Conservation (phyloP, 2,113 vertebrate species). For the Sceloporus undulatus region DNA sequence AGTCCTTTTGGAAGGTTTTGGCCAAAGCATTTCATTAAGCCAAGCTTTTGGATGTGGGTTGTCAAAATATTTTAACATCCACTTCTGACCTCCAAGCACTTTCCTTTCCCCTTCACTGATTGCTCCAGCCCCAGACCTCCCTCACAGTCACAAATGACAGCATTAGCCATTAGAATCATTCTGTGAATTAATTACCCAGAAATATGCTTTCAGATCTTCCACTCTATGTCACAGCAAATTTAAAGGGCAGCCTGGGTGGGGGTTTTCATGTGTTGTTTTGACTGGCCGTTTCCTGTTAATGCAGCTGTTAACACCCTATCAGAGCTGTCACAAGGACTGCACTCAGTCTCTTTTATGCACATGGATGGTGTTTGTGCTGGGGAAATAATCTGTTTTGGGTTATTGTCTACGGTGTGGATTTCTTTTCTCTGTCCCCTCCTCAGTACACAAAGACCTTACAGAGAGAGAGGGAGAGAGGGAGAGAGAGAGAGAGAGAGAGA, state of each 20-base stretch:
- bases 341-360: slow-evolving; percentile 2
- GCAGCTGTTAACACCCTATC: slow-evolving; percentile 41
- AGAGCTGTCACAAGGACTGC: rapidly evolving
- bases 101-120: slow-evolving; percentile 63
- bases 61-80: slow-evolving; percentile 79
- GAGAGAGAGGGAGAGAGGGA: not conserved
- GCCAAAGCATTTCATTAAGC: slow-evolving; percentile 72
- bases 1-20: slow-evolving; percentile 66
- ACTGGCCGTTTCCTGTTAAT: slow-evolving; percentile 61
- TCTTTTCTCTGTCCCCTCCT: no score
- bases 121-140: slow-evolving; percentile 62
- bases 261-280: slow-evolving; percentile 59
- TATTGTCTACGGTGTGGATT: no score
- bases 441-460: not conserved
- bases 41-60: slow-evolving; percentile 69
- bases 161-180: slow-evolving; percentile 73
- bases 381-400: slow-evolving; percentile 33
- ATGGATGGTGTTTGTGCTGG: not conserved
- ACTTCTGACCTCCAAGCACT: slow-evolving; percentile 65
- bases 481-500: rapidly evolving
- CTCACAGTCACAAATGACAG: slow-evolving; percentile 74
- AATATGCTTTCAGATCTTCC: slow-evolving; percentile 75
- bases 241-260: slow-evolving; percentile 67
- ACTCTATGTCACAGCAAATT: slow-evolving; percentile 73
- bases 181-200: slow-evolving; percentile 78